Base-by-base conservation (phyloP, 37 sponge, comb jelly and placozoan species). In the Axinella damicornis region DNA sequence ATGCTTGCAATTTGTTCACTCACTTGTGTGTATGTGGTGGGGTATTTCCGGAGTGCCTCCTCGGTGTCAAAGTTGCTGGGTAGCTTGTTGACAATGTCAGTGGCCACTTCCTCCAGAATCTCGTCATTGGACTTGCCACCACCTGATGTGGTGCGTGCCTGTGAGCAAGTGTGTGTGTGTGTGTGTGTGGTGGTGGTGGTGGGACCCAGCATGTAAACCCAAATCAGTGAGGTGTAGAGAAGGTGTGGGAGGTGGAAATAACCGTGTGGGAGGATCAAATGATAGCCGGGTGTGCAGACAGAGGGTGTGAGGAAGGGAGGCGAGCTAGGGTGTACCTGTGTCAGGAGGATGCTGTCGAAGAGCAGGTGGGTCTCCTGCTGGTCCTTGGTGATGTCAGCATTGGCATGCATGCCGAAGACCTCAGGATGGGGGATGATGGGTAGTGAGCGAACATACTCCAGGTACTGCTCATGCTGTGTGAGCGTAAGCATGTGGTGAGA, bases 331-430 rank as follows among this genome's bases (percentile, higher is more conserved):
- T n/a, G 6, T 33, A 88, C 99, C 85, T 99, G 97, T 60, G 99
- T 99, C 34, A 99, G 92, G 16, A 99, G 85, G 60, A 96, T 99
- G 67, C 94, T 95, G 82, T 99, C 96, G 80, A 99, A 99, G 22
- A 99, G 88, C 61, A 73, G 82, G 59, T 82, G 89, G 46, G 99
- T 99, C 60, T 99, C 99, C 79, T 99, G 94, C 73, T 99, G 99
- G 82, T 99, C 99, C 83, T 99, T 99, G 70, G 99, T 96, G 82
- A 99, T 99, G 83, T 99, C 99, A 30, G 99, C 99, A 89, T 99
- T 99, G 80, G 94, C 85, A 69, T 99, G 90, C 97, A 99, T 97
- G 9, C 98, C 98, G 86, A 99, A 99, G 76, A 99, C 99, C 79
- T 99, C 99, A 52, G 99, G 99, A 53, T 97, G 89, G 35, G 95